These are phyloP conservation scores for Cephonodes hylas DNA, from an alignment of 2,888 invertebrate species.

Conservation along the genomic window DNA sequence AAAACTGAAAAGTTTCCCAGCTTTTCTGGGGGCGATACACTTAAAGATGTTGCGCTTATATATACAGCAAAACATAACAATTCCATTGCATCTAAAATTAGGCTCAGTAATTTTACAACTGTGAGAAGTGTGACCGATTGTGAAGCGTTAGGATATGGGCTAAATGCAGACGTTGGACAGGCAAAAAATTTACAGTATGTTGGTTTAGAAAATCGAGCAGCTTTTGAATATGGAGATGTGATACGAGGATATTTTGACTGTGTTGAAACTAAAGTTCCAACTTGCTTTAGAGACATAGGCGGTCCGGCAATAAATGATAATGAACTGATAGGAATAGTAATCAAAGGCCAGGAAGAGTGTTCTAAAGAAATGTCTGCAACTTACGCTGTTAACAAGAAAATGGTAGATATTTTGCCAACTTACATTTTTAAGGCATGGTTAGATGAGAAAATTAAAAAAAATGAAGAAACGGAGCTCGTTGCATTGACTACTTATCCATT, in stretches of 20 bases:
- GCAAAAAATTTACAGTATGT: constrained; percentile 57
- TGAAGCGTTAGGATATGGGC: constrained; percentile 64
- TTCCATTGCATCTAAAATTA: constrained; percentile 54
- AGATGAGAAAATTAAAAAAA: constrained; percentile 60
- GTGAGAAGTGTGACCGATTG: constrained; percentile 45
- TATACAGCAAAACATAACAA: constrained; percentile 63
- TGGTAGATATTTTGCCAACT: constrained; percentile 57
- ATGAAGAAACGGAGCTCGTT: constrained; percentile 45
- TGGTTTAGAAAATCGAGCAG: constrained; percentile 55
- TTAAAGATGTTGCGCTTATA: constrained; percentile 63
- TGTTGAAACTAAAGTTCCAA: constrained; percentile 62
- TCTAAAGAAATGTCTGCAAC: constrained; percentile 55
- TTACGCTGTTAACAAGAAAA: constrained; percentile 58
- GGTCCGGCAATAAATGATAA: constrained; percentile 61
- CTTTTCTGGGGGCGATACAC: constrained; percentile 38
- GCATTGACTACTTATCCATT: constrained; percentile 48
- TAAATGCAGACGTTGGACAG: constrained; percentile 60
- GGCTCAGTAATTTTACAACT: constrained; percentile 55
- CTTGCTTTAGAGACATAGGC: constrained; percentile 68
- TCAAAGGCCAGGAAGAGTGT: constrained; percentile 56
- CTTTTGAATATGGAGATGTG: constrained; percentile 26
- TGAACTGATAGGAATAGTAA: constrained; percentile 62
- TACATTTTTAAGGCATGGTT: constrained; percentile 66
- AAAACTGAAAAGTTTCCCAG: constrained; percentile 66
- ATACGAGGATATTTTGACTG: constrained; percentile 61